phyloP scores from a whole-genome alignment of 2,113 vertebrate species.

The Misgurnus anguillicaudatus region DNA sequence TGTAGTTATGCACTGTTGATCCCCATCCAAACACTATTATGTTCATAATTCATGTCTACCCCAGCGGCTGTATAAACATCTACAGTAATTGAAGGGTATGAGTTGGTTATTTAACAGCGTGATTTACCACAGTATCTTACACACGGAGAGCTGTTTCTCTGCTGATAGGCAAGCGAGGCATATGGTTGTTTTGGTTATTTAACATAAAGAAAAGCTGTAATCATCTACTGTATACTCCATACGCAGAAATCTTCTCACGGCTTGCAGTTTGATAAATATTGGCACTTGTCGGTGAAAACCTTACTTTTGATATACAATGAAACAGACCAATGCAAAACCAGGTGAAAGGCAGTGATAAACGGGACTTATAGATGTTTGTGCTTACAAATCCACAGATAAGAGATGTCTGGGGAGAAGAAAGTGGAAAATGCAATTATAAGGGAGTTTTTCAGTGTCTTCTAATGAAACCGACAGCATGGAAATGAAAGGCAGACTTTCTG shows the following conservation, averaged over 20 bases:
- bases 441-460: slow-evolving; percentile 11
- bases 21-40: background rate
- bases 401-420: background rate
- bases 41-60: background rate
- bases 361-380: background rate
- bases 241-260: background rate
- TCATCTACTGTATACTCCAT: background rate
- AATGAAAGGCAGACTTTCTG: slow-evolving; percentile 19
- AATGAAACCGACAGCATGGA: slow-evolving; percentile 31
- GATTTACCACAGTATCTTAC: background rate
- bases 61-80: background rate
- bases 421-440: slow-evolving; percentile 3
- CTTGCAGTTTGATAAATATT: background rate
- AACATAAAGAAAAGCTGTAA: background rate
- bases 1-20: slow-evolving; percentile 10
- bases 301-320: background rate
- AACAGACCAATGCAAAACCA: too few species aligned
- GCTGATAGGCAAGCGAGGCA: background rate
- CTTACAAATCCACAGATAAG: too few species aligned
- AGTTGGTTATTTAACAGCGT: background rate
- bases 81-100: background rate
- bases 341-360: too few species aligned
- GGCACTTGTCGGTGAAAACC: too few species aligned
- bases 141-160: background rate
- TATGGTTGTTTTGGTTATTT: slow-evolving; percentile 6